phyloP scores from a whole-genome alignment of 2,797 vertebrate species.

The Xiphophorus birchmanni region DNA sequence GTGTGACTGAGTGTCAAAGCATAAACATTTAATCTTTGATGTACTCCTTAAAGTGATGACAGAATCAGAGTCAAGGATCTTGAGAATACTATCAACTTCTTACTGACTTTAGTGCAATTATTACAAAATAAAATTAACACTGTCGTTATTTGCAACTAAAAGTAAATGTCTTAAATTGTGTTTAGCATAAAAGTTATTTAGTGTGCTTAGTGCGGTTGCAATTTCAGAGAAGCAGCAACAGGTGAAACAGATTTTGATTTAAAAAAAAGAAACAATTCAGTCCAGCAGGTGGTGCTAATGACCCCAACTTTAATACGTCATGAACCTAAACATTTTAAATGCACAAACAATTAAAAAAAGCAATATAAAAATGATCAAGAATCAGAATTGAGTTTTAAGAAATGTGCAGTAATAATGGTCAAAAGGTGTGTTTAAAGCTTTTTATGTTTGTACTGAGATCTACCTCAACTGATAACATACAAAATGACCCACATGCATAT shows the following conservation, averaged over 20 bases:
- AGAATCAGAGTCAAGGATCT: not conserved
- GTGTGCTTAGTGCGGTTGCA: not conserved
- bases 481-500: not conserved
- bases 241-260: not conserved
- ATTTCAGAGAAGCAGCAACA: not conserved
- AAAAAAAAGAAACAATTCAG: not conserved
- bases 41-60: not conserved
- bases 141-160: not conserved
- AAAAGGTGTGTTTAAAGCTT: not conserved
- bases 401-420: not conserved
- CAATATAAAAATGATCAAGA: not conserved
- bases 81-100: not conserved
- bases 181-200: no score
- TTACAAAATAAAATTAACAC: not conserved
- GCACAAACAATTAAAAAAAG: not conserved
- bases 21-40: not conserved
- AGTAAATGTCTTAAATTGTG: not conserved
- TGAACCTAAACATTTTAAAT: not conserved
- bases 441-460: not conserved
- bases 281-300: slow-evolving; percentile 33
- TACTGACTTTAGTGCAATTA: not conserved
- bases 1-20: no score
- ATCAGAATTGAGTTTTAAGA: not conserved
- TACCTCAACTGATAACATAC: not conserved
- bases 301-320: not conserved